Evolutionary conservation across 2,797 vertebrate genomes (phyloP).

Genomic region (Pantherophis alleghaniensis): DNA sequence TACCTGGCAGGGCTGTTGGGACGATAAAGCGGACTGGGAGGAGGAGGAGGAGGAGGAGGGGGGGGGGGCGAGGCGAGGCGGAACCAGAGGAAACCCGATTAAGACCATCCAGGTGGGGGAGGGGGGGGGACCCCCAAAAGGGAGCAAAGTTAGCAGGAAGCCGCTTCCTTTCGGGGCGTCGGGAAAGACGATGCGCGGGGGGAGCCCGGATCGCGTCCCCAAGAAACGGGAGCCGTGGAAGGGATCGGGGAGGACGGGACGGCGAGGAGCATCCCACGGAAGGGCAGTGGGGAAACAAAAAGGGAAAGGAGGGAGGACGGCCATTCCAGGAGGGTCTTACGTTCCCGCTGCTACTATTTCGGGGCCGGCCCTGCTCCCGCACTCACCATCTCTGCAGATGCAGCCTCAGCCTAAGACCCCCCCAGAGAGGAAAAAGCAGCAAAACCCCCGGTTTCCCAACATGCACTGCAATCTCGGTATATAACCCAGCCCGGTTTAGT

Average conservation of each 20-base stretch:
- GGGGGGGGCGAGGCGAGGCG: neutral
- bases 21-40: neutral
- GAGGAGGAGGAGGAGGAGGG: too few relatives aligned
- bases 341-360: too few relatives aligned
- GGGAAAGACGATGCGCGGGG: neutral
- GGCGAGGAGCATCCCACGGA: too few relatives aligned
- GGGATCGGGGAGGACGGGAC: too few relatives aligned
- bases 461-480: constrained; percentile 16
- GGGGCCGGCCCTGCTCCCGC: neutral
- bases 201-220: neutral
- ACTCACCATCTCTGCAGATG: constrained; percentile 22
- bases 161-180: neutral
- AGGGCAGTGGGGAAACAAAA: too few relatives aligned
- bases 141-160: neutral
- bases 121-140: neutral
- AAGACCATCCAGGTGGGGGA: too few relatives aligned
- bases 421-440: constrained; percentile 20
- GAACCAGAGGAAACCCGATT: neutral
- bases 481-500: neutral
- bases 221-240: neutral
- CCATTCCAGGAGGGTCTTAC: too few relatives aligned
- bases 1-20: neutral
- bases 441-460: constrained; percentile 22
- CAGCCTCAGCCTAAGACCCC: constrained; percentile 21
- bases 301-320: neutral